Percentiles rank a stretch among this genome's conserved stretches.
These are phyloP conservation scores for Eupithecia tripunctaria DNA, from an alignment of 2,888 invertebrate species.

Conservation along the genomic window DNA sequence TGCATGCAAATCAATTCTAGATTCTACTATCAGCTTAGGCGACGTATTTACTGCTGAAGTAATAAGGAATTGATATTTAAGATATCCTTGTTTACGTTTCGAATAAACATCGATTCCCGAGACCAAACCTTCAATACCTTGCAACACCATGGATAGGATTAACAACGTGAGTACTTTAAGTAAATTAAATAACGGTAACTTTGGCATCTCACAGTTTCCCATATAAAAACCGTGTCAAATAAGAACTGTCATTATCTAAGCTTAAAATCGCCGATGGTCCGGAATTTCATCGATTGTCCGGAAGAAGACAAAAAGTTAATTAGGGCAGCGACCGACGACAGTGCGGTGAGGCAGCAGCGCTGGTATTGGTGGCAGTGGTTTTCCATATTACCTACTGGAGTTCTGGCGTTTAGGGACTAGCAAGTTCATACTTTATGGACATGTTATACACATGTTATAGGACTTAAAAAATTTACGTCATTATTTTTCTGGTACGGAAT, in stretches of 20 bases:
- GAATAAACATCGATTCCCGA: not conserved
- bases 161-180: not conserved
- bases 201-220: conserved; percentile 40
- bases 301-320: conserved; percentile 78
- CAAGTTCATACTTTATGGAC: not conserved
- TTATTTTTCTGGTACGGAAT: not conserved
- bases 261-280: conserved; percentile 48
- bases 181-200: not conserved
- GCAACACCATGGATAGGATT: not conserved
- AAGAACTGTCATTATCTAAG: conserved; percentile 52
- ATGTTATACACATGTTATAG: not conserved
- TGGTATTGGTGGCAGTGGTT: conserved; percentile 32
- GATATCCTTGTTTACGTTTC: conserved; percentile 18
- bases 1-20: conserved; percentile 39
- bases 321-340: conserved; percentile 69
- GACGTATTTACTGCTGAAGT: conserved; percentile 21
- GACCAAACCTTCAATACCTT: not conserved
- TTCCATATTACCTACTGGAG: conserved; percentile 35
- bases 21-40: conserved; percentile 39
- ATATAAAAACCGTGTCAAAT: conserved; percentile 45
- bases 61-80: conserved; percentile 34
- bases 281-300: conserved; percentile 71
- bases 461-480: not conserved
- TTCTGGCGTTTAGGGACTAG: conserved; percentile 9
- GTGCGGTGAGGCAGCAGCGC: conserved; percentile 43